A percentile compares a stretch with the other conserved stretches of the same genome.
These are phyloP conservation scores for Cricetomys ansorgei DNA, from an alignment of 2,113 vertebrate species.

Conservation along the genomic window DNA sequence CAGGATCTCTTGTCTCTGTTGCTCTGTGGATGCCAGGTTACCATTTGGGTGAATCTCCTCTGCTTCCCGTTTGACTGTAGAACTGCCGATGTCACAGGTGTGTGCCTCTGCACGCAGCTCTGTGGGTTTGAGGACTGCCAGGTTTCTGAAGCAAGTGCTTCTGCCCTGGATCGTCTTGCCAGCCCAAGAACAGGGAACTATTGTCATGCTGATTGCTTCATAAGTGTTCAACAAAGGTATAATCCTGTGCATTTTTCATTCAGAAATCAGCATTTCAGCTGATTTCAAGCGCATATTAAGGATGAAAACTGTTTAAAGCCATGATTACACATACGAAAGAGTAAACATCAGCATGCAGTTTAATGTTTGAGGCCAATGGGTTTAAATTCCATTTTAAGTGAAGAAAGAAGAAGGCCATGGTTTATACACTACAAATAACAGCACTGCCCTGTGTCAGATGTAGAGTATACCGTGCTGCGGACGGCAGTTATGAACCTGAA, in stretches of 20 bases:
- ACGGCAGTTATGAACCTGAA: not conserved
- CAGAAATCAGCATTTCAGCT: not conserved
- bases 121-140: not conserved
- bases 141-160: not conserved
- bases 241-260: not conserved
- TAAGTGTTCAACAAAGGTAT: not conserved
- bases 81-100: not conserved
- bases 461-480: not conserved
- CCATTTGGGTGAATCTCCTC: too few relatives aligned
- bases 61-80: not conserved
- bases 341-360: not conserved
- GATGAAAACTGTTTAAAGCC: not conserved
- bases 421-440: not conserved
- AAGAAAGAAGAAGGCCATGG: slow-evolving; percentile 33
- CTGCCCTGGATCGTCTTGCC: not conserved
- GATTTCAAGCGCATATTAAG: not conserved
- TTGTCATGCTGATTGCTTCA: not conserved
- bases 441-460: slow-evolving; percentile 18
- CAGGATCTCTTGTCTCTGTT: not conserved
- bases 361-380: slow-evolving; percentile 16
- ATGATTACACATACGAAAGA: not conserved
- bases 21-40: not conserved
- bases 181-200: not conserved
- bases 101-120: too few relatives aligned
- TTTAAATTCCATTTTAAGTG: not conserved